Evolutionary conservation across 2,113 vertebrate species (phyloP).

Genomic region (Edolisoma coerulescens): DNA sequence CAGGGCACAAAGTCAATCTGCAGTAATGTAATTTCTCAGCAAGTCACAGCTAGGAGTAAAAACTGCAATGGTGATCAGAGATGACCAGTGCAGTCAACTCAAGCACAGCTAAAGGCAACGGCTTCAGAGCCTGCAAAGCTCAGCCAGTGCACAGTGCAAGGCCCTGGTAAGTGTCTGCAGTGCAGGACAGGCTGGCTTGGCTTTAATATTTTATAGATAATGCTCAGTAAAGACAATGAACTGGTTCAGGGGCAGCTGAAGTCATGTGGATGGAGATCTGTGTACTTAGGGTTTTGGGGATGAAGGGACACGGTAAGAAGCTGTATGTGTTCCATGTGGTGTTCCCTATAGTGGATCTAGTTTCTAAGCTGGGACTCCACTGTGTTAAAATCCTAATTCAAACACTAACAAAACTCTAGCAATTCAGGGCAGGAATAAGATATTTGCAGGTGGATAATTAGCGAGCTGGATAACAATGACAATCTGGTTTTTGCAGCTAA

Average conservation of each 20-base stretch:
- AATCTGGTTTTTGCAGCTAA: background rate
- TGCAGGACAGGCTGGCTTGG: background rate
- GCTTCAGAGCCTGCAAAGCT: background rate
- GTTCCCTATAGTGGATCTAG: background rate
- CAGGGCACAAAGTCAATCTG: background rate
- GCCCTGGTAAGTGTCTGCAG: background rate
- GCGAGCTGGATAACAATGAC: background rate
- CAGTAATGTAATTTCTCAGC: conserved; percentile 44
- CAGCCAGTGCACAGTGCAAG: background rate
- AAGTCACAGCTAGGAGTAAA: background rate
- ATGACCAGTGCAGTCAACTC: background rate
- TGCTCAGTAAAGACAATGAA: background rate
- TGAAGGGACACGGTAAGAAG: background rate
- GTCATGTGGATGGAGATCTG: background rate
- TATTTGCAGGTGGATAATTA: background rate
- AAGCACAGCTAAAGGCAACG: background rate
- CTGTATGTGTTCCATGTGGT: background rate
- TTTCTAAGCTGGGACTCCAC: background rate
- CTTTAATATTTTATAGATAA: background rate
- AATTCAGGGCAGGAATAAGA: background rate
- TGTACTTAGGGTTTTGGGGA: background rate
- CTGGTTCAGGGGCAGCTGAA: background rate
- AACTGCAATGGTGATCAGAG: background rate
- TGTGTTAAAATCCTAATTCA: background rate
- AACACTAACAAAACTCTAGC: background rate